Conservation (phyloP, 2,797 vertebrate species). For the Alfaro cultratus region DNA sequence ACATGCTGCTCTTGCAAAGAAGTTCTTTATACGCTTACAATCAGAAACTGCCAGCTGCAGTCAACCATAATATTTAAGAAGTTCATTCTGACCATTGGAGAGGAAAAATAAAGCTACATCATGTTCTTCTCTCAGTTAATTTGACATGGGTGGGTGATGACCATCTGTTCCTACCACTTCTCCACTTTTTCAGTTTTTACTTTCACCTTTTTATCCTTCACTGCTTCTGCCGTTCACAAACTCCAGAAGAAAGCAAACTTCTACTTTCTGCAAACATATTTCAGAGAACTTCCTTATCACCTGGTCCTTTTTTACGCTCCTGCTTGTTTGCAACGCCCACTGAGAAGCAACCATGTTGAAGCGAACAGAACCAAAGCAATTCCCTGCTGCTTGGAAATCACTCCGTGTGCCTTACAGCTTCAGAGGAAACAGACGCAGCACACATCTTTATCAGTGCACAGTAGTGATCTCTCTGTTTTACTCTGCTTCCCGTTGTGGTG, state of each 20-base stretch:
- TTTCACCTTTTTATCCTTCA: not conserved
- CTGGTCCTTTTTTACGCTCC: not conserved
- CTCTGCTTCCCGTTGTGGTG: slow-evolving; percentile 36
- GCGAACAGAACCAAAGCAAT: not conserved
- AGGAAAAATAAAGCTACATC: not conserved
- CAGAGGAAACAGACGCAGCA: not conserved
- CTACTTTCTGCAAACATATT: not conserved
- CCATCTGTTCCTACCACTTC: not conserved
- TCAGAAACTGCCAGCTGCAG: not conserved
- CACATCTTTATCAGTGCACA: slow-evolving; percentile 4
- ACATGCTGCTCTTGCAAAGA: not conserved
- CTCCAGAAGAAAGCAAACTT: not conserved
- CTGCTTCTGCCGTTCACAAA: not conserved
- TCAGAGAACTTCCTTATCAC: not conserved
- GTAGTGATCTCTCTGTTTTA: slow-evolving; percentile 7
- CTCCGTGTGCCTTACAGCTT: not conserved
- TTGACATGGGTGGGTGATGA: not conserved
- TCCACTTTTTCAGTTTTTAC: not conserved
- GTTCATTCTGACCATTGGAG: not conserved
- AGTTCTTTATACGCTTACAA: not conserved
- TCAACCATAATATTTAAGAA: not conserved
- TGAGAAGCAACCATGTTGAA: not conserved
- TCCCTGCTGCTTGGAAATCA: not conserved
- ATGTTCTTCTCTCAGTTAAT: not conserved
- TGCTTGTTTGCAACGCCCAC: not conserved